Conservation (phyloP, 1,140 invertebrate genomes). For the Drosophila arizonae region DNA sequence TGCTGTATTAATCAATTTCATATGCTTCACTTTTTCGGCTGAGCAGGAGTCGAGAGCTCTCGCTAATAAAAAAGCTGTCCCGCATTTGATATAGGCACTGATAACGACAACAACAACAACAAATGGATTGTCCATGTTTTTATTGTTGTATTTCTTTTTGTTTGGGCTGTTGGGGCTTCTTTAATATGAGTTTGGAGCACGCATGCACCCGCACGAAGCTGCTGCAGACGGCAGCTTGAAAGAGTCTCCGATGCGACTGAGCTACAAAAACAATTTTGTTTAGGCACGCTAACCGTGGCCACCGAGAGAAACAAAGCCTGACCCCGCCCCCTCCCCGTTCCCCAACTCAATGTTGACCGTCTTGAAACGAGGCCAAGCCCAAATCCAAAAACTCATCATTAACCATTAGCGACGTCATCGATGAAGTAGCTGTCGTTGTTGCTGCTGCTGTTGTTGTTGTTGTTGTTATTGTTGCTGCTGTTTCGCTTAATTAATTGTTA, state of each 20-base stretch:
- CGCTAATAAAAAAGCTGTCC: slow-evolving; percentile 62
- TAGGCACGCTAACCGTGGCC: slow-evolving; percentile 66
- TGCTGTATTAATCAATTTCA: slow-evolving; percentile 79
- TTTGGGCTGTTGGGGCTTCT: background rate
- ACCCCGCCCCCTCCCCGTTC: background rate
- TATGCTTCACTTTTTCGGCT: slow-evolving; percentile 52
- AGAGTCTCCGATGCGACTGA: slow-evolving; percentile 42
- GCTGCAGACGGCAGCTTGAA: slow-evolving; percentile 34
- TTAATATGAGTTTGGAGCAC: slow-evolving; percentile 35
- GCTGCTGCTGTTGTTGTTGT: background rate
- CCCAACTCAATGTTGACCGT: background rate
- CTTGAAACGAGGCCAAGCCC: slow-evolving; percentile 70
- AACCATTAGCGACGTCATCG: slow-evolving; percentile 79
- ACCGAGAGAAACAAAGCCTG: background rate
- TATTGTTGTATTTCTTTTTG: background rate
- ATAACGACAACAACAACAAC: slow-evolving; percentile 53
- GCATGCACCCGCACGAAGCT: slow-evolving; percentile 54
- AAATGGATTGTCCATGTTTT: slow-evolving; percentile 2
- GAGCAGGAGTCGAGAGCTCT: too few species aligned
- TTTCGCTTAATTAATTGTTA: slow-evolving; percentile 79
- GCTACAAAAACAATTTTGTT: slow-evolving; percentile 60
- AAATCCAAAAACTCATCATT: slow-evolving; percentile 66
- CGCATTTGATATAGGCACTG: slow-evolving; percentile 67
- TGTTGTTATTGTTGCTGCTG: slow-evolving; percentile 16
- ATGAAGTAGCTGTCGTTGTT: slow-evolving; percentile 43